Base-by-base conservation (phyloP, 2,888 invertebrate species). In the Endotricha flammealis region DNA sequence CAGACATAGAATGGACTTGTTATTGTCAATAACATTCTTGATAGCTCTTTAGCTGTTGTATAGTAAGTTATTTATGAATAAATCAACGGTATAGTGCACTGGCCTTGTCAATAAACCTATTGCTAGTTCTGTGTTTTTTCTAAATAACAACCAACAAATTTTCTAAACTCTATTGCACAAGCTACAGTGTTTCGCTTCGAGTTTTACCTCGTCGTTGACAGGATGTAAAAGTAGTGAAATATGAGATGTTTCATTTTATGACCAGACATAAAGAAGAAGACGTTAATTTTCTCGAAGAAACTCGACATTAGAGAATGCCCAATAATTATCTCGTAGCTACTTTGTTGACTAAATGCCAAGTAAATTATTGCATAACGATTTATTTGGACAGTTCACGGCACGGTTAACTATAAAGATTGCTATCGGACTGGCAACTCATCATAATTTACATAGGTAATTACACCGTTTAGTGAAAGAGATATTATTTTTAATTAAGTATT, bases 171-270 rank as follows among this genome's bases (percentile, higher is more conserved):
- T n/a, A n/a, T n/a, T n/a, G n/a, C n/a, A n/a, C n/a, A n/a, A n/a
- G n/a, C 16, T 16, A 4, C 20, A 20, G 3, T 20, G 20, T n/a
- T 7, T 20, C 20, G 20, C 20, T 43, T 49, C 43, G 44, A 39
- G 44, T 42, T 46, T 43, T 46, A 45, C 45, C 47, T 42, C 42
- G 34, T 39, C 46, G 54, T 52, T 51, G 59, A 55, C 60, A 51
- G 61, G 54, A 50, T 57, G 58, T 64, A 59, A 67, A 64, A 48
- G 49, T 44, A 46, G 57, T 53, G 48, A 57, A 62, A 60, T 60
- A 59, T 61, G 50, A 48, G 47, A 53, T 41, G 45, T 46, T 49
- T 53, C 50, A 53, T 61, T 57, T 63, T 63, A 61, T 52, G 54
- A 56, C 44, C 42, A 17, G 40, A 48, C 50, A 46, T 55, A 56